A percentile compares a stretch with the other conserved stretches of the same genome.
Conservation (phyloP, 1,140 invertebrate genomes). For the Cyphomyrmex costatus region DNA sequence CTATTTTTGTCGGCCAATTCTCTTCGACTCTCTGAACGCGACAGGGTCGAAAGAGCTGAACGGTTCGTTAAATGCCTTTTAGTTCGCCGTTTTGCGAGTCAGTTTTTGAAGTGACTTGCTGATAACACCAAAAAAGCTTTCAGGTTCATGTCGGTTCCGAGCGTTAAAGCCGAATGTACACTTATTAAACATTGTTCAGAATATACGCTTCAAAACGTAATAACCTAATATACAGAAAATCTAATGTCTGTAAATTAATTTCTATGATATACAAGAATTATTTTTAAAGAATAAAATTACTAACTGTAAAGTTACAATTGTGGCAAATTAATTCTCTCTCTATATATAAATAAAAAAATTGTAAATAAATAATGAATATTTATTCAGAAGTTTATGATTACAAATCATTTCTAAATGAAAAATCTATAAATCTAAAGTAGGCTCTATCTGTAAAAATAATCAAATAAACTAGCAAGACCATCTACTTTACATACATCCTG, state of each 20-base stretch:
- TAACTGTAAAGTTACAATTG: neutral
- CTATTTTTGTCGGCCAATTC: conserved; percentile 53
- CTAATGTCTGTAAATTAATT: neutral
- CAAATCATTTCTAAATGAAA: neutral
- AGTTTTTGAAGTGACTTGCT: conserved; percentile 70
- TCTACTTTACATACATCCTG: conserved; percentile 61
- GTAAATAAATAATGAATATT: neutral
- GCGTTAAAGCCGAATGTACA: conserved; percentile 45
- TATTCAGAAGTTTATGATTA: neutral
- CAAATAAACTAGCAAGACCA: neutral
- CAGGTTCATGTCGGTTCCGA: conserved; percentile 59
- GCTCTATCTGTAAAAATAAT: conserved; percentile 13
- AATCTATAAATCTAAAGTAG: neutral
- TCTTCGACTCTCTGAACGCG: conserved; percentile 57
- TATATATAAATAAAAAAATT: neutral
- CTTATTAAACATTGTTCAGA: conserved; percentile 19
- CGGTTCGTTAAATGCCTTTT: conserved; percentile 77
- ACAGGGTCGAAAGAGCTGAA: conserved; percentile 73
- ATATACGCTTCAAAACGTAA: neutral
- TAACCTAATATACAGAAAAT: neutral
- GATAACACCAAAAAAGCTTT: conserved; percentile 71
- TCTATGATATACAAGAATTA: neutral
- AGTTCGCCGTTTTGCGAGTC: conserved; percentile 60
- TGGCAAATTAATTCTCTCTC: neutral
- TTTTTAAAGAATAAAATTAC: conserved; percentile 3